Conservation (phyloP, 2,888 invertebrate species). For the Meganola albula region DNA sequence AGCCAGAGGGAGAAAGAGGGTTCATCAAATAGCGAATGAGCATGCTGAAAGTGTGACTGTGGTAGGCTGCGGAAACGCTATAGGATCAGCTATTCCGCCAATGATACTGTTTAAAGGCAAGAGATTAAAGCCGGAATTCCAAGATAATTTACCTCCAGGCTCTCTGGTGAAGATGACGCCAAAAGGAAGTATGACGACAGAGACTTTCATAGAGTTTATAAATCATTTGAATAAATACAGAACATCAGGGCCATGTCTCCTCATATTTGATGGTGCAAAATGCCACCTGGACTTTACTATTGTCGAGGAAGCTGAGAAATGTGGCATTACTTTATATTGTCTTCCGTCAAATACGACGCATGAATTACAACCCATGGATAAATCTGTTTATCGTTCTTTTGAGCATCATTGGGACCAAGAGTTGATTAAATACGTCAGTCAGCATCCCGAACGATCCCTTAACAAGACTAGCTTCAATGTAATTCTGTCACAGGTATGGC, state of each 20-base stretch:
- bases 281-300: slow-evolving; percentile 19
- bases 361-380: slow-evolving; percentile 23
- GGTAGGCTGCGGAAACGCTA: slow-evolving; percentile 13
- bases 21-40: slow-evolving; percentile 19
- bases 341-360: slow-evolving; percentile 21
- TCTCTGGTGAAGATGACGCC: slow-evolving; percentile 14
- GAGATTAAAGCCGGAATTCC: slow-evolving; percentile 16
- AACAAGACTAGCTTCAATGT: slow-evolving; percentile 19
- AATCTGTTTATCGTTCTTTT: slow-evolving; percentile 20
- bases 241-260: slow-evolving; percentile 16
- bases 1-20: slow-evolving; percentile 18
- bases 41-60: slow-evolving; percentile 27
- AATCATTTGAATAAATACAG: slow-evolving; percentile 19
- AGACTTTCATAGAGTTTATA: slow-evolving; percentile 19
- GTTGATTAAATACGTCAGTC: slow-evolving; percentile 13
- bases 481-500: slow-evolving; percentile 18
- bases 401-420: slow-evolving; percentile 16
- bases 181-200: slow-evolving; percentile 18
- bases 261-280: slow-evolving; percentile 20
- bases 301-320: slow-evolving; percentile 19
- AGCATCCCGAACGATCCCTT: slow-evolving; percentile 12
- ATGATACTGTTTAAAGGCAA: slow-evolving; percentile 21
- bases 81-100: slow-evolving; percentile 18
- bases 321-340: slow-evolving; percentile 20
- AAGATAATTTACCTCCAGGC: slow-evolving; percentile 17